Base-by-base conservation (phyloP, 2,888 invertebrate species). In the Neoitamus cyanurus region DNA sequence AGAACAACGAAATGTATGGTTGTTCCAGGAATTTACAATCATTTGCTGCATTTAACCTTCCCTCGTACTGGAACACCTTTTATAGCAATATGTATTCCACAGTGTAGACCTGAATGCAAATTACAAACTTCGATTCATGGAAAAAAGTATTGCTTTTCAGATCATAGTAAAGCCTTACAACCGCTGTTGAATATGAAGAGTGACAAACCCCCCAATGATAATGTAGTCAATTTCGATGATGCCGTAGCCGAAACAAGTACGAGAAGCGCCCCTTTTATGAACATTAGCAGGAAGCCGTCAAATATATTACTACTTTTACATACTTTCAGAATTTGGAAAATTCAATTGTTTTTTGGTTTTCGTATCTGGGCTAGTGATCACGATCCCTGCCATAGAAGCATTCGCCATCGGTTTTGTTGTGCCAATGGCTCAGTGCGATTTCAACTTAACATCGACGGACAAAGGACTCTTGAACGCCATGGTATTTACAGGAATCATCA, bases 391-490 rank as follows among this genome's bases (percentile, higher is more conserved):
- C 31, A 80, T 90, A 25, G 90, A 90, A 87, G 92, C 93, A 4
- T 89, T 93, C 84, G 92, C 89, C n/a, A 90, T 91, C 58, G 93
- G 93, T 68, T 93, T 93, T 87, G 91, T 93, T 34, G 87, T 93
- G 72, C 93, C 93, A 0, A 92, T 93, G 0, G 93, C 92, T 20
- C 89, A 91, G 86, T 92, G 92, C 87, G 92, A 92, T 86, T 89
- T 92, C 20, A 87, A 89, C 15, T 87, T 92, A 86, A 88, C 89
- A 4, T 90, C 91, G 1, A 87, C 88, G 37, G 89, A 91, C 84
- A 91, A 90, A 73, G 92, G 92, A 13, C 89, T 90, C 80, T 88
- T 92, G 69, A 90, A 90, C 85, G 91, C 91, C n/a, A 89, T 90
- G 31, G 90, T 90, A 6, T 90, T 91, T 88, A 88, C 90, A 42